phyloP scores from a whole-genome alignment of 2,888 invertebrate genomes.

The Odiellus spinosus region DNA sequence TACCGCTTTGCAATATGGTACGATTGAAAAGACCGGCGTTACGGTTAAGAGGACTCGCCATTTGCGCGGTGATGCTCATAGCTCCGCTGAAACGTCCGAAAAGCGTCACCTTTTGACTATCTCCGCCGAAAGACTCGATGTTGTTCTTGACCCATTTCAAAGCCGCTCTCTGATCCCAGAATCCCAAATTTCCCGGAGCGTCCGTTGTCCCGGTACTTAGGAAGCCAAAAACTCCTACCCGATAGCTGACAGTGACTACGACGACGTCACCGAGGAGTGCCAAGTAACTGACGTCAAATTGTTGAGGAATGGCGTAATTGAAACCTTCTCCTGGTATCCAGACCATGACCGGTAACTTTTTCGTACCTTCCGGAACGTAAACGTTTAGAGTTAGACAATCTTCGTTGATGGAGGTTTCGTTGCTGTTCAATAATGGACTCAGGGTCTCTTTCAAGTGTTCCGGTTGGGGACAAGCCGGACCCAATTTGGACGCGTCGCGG shows the following conservation, averaged over 20 bases:
- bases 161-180: conserved; percentile 27
- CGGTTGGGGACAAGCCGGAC: conserved; percentile 22
- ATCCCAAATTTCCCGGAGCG: conserved; percentile 27
- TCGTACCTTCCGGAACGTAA: conserved; percentile 50
- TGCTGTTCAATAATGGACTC: conserved; percentile 20
- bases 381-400: conserved; percentile 70
- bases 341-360: conserved; percentile 44
- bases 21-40: conserved; percentile 19
- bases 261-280: conserved; percentile 36
- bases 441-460: conserved; percentile 19
- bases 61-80: conserved; percentile 23
- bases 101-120: conserved; percentile 25
- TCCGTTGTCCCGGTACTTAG: conserved; percentile 21
- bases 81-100: conserved; percentile 27
- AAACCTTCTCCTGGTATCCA: conserved; percentile 29
- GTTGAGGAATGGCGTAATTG: conserved; percentile 26
- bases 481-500: conserved; percentile 14
- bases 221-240: conserved; percentile 33
- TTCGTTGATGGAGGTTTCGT: conserved; percentile 34
- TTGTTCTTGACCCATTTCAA: conserved; percentile 26
- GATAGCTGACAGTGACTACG: conserved; percentile 39
- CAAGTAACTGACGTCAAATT: conserved; percentile 37
- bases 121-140: conserved; percentile 24
- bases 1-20: conserved; percentile 24
- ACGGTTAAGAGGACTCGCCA: conserved; percentile 13